Conservation (phyloP, 2,113 vertebrate genomes). For the Gopherus flavomarginatus region DNA sequence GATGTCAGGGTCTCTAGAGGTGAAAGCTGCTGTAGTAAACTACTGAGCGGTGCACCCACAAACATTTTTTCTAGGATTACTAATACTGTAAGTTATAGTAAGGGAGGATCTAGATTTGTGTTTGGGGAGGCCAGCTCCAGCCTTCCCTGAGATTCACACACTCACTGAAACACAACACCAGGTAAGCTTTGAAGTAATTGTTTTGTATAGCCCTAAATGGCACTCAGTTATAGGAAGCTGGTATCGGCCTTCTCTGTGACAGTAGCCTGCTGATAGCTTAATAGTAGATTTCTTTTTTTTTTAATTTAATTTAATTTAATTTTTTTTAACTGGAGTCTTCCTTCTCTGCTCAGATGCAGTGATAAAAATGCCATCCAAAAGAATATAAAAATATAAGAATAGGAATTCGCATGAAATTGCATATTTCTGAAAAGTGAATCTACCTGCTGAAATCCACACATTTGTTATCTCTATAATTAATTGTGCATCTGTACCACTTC, state of each 20-base stretch:
- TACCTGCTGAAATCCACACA: background rate
- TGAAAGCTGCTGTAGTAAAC: background rate
- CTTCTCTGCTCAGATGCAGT: slow-evolving; percentile 49
- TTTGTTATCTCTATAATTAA: slow-evolving; percentile 4
- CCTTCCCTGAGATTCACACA: background rate
- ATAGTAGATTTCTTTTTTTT: slow-evolving; percentile 55
- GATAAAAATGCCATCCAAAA: slow-evolving; percentile 49
- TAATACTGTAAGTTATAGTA: background rate
- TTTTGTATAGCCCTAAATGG: background rate
- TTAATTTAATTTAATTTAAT: background rate
- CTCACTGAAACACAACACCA: background rate
- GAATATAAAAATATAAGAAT: slow-evolving; percentile 21
- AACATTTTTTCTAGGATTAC: background rate
- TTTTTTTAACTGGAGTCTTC: slow-evolving; percentile 4
- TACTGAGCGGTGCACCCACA: background rate
- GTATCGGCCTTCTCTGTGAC: background rate
- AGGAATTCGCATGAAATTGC: too few relatives aligned
- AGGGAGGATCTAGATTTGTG: background rate
- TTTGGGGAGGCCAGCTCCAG: background rate
- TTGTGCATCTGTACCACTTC: slow-evolving; percentile 32
- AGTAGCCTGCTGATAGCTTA: slow-evolving; percentile 42
- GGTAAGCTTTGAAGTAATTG: slow-evolving; percentile 2
- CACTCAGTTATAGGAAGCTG: background rate
- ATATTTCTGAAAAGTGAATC: slow-evolving; percentile 33
- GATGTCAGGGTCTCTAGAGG: background rate